Conservation (phyloP, 2,888 invertebrate genomes). For the Acleris emargana region DNA sequence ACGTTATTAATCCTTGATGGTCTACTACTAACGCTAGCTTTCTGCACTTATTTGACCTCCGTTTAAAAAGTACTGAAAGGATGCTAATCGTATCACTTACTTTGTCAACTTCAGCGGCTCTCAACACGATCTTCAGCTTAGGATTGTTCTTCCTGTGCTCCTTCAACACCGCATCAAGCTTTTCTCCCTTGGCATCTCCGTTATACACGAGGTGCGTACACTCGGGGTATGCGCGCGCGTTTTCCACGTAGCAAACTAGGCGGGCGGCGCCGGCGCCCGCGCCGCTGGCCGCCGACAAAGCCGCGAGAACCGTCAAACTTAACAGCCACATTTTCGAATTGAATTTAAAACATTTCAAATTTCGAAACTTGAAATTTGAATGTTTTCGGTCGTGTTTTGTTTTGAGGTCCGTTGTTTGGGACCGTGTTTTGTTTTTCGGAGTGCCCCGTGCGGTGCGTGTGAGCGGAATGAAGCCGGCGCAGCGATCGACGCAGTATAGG, state of each 20-base stretch:
- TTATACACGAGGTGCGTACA: constrained; percentile 81
- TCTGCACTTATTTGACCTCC: too few relatives aligned
- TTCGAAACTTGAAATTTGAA: constrained; percentile 46
- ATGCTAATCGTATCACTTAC: constrained; percentile 57
- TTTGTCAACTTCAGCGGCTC: constrained; percentile 83
- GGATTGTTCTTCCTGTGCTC: constrained; percentile 77
- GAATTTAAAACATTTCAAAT: constrained; percentile 47
- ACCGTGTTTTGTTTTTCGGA: constrained; percentile 46
- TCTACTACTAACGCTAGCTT: too few relatives aligned
- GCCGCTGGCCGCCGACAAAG: constrained; percentile 52
- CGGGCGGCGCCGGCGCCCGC: constrained; percentile 78
- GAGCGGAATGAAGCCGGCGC: constrained; percentile 65
- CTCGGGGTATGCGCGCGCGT: constrained; percentile 65
- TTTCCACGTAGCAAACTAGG: constrained; percentile 74
- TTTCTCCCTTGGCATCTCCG: constrained; percentile 72
- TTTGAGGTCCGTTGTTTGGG: constrained; percentile 9
- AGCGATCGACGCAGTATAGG: constrained; percentile 61
- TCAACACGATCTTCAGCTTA: constrained; percentile 80
- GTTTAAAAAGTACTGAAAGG: too few relatives aligned
- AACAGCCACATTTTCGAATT: constrained; percentile 66
- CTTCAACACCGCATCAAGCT: constrained; percentile 71
- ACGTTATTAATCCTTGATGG: too few relatives aligned
- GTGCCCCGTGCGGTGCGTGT: constrained; percentile 71
- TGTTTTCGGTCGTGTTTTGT: constrained; percentile 33
- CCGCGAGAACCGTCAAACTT: constrained; percentile 61